Evolutionary conservation across 2,888 invertebrate species (phyloP).

Genomic region (Andrena hattorfiana): DNA sequence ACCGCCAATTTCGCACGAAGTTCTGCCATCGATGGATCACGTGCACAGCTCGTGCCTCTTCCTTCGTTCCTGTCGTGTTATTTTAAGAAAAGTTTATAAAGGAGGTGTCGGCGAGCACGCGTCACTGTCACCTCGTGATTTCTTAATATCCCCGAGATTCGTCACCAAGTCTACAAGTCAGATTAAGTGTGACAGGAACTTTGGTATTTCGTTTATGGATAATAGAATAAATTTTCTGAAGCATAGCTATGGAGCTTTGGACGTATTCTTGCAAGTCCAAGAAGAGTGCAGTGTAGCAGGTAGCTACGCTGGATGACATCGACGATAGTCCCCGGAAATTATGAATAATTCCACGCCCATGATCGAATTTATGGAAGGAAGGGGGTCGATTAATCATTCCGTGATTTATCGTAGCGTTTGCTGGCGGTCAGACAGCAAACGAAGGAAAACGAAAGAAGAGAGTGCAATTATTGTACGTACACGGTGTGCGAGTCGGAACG

Average conservation of each 20-base stretch:
- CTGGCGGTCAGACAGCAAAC: not conserved
- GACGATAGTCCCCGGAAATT: not conserved
- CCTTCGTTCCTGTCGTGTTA: not conserved
- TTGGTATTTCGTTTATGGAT: too few species aligned
- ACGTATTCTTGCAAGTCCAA: too few species aligned
- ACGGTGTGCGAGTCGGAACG: conserved; percentile 22
- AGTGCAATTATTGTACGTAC: conserved; percentile 39
- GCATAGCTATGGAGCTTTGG: too few species aligned
- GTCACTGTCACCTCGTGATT: not conserved
- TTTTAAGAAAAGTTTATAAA: not conserved
- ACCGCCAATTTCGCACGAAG: conserved; percentile 21
- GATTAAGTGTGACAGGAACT: not conserved
- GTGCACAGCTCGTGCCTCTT: not conserved
- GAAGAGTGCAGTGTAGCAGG: too few species aligned
- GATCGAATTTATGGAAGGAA: not conserved
- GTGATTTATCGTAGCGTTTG: not conserved
- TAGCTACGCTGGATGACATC: too few species aligned
- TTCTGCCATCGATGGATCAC: conserved; percentile 19
- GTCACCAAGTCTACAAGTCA: not conserved
- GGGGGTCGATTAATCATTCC: conserved; percentile 3
- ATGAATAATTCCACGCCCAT: not conserved
- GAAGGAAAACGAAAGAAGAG: conserved; percentile 1
- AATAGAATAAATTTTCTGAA: too few species aligned
- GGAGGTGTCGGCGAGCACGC: not conserved
- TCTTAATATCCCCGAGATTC: not conserved